phyloP scores from a whole-genome alignment of 2,797 vertebrate species.

The Oryzias sinensis region DNA sequence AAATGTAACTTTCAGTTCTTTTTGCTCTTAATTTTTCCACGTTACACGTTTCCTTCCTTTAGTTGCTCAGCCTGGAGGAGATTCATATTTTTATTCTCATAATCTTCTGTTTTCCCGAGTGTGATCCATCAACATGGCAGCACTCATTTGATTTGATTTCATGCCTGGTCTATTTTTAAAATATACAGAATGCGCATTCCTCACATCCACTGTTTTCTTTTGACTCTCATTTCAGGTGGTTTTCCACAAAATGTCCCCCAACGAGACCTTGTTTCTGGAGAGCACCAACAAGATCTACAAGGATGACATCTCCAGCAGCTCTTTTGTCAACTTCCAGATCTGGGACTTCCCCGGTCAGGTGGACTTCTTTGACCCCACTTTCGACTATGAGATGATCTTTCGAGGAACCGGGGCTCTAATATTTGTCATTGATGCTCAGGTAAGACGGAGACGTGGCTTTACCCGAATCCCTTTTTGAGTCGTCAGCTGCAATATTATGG shows the following conservation, averaged over 20 bases:
- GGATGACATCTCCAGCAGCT: conserved; percentile 99
- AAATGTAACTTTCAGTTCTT: neutral
- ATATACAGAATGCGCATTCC: neutral
- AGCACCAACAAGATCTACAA: conserved; percentile 99
- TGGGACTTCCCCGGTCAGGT: conserved; percentile 99
- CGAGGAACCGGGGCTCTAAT: conserved; percentile 97
- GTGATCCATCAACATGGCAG: neutral
- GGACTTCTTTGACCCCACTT: conserved; percentile 98
- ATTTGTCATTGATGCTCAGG: conserved; percentile 99
- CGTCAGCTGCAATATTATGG: neutral
- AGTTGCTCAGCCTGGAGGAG: neutral
- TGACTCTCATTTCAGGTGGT: conserved; percentile 85
- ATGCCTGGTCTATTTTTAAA: neutral
- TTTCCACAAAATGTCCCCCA: conserved; percentile 99
- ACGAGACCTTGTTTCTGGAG: conserved; percentile 97
- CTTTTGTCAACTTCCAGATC: conserved; percentile 99
- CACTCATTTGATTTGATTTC: neutral
- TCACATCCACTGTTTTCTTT: neutral
- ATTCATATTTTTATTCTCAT: neutral
- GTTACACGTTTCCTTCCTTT: neutral
- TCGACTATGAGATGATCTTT: conserved; percentile 99
- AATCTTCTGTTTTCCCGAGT: neutral
- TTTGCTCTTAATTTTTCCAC: neutral
- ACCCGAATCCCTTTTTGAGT: neutral
- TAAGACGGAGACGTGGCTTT: conserved; percentile 53